Evolutionary conservation across 2,888 invertebrate species (phyloP).

Genomic region (Autographa gamma): DNA sequence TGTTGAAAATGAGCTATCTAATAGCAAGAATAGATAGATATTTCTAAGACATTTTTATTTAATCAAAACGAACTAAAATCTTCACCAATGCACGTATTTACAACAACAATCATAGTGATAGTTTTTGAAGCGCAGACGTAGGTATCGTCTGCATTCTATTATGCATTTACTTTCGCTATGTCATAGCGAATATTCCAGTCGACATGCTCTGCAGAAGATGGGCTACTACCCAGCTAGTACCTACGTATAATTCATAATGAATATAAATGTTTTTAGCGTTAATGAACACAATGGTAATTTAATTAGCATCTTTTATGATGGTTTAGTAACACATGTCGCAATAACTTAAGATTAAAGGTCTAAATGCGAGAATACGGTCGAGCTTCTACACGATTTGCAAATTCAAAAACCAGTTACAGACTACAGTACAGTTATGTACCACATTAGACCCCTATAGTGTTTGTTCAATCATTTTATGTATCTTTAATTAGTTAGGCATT

Average conservation of each 20-base stretch:
- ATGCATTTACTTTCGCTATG: too few relatives aligned
- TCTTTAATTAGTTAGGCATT: too few relatives aligned
- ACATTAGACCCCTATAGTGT: too few relatives aligned
- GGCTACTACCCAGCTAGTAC: neutral
- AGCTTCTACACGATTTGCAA: neutral
- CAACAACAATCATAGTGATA: too few relatives aligned
- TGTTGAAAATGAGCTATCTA: too few relatives aligned
- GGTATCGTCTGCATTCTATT: too few relatives aligned
- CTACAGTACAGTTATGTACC: neutral
- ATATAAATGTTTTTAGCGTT: neutral
- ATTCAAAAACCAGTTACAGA: neutral
- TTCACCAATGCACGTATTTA: too few relatives aligned
- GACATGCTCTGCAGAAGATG: neutral
- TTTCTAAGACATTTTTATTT: too few relatives aligned
- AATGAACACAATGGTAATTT: neutral
- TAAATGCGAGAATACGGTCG: neutral
- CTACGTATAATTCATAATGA: neutral
- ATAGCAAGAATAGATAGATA: too few relatives aligned
- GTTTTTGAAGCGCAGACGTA: too few relatives aligned
- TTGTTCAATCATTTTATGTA: too few relatives aligned
- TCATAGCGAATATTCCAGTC: neutral
- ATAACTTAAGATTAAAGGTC: neutral
- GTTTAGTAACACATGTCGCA: neutral
- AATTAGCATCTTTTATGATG: constrained; percentile 5
- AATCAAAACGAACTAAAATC: too few relatives aligned